Evolutionary conservation across 2,797 vertebrate genomes (phyloP), one percentile per base, ranked within the genome.

Genomic region (Arctocebus calabarensis): DNA sequence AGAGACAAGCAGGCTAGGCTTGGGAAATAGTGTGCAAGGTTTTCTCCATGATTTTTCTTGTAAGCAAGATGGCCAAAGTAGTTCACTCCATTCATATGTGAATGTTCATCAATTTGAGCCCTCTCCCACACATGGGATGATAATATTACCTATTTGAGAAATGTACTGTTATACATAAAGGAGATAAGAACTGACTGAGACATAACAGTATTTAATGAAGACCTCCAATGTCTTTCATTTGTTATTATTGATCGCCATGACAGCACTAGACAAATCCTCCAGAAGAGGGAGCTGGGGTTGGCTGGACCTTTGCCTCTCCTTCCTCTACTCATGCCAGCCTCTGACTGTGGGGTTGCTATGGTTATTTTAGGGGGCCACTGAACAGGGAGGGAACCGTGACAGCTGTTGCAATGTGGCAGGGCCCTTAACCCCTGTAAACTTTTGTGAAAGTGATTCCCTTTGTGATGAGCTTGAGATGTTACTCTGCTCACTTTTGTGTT

Each of bases 381-480:
- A 79, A 17, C 32, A 22, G 71, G 59, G 85, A 77, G 32, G 32
- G 66, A 48, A 64, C 7, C 4, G 61, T 78, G 78, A 88, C 91
- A 88, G 88, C 95, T 94, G 93, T 57, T 40, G 37, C 91, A 2
- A 19, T 37, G 91, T 88, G 85, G 73, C 71, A 88, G 78, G 74
- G 66, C 95, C 73, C 62, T 96, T 94, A 88, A 95, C 74, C 95
- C 88, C 88, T 85, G 55, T 52, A 77, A 92, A 96, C 96, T 70
- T 89, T 52, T 16, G 73, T 52, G 59, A 78, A 93, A 85, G 62
- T 40, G 23, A 62, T 71, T 78, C 82, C 70, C 43, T 96, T 96
- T 96, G 96, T 88, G 95, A 62, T 0, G 66, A 82, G 88, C 91
- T 90, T 12, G 85, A 88, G 94, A 92, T 62, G 57, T 83, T 74